A percentile compares a stretch with the other conserved stretches of the same genome.
These are phyloP conservation scores for Monomorium pharaonis DNA, from an alignment of 1,140 invertebrate species.

Conservation along the genomic window DNA sequence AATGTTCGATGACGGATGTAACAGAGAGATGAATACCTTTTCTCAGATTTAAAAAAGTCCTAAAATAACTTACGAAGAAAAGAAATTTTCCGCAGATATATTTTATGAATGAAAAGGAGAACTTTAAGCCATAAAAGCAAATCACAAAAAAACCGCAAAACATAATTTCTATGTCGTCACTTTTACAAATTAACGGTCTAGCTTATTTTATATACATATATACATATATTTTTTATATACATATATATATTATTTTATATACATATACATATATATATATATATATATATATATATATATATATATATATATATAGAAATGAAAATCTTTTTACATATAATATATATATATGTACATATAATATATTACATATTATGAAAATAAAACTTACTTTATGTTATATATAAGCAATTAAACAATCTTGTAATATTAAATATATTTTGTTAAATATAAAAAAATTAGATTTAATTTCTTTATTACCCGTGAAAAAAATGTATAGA, in stretches of 20 bases:
- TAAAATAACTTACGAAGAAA: slow-evolving; percentile 76
- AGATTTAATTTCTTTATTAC: too few species aligned
- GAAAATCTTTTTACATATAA: too few species aligned
- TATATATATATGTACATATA: not conserved
- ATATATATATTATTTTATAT: too few species aligned
- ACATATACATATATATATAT: too few species aligned
- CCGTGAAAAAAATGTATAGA: too few species aligned
- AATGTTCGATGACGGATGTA: not conserved
- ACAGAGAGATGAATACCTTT: slow-evolving; percentile 68
- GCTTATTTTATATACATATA: not conserved
- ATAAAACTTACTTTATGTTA: not conserved
- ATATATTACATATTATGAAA: not conserved
- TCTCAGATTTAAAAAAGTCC: slow-evolving; percentile 23
- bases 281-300: too few species aligned
- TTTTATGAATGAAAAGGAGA: not conserved
- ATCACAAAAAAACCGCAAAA: not conserved
- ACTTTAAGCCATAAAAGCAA: not conserved
- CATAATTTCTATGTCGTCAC: not conserved
- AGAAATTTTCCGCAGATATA: slow-evolving; percentile 70
- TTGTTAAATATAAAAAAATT: not conserved
- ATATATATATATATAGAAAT: too few species aligned
- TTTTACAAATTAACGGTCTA: not conserved
- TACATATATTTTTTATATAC: too few species aligned
- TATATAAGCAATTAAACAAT: not conserved
- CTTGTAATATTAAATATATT: too few species aligned